phyloP scores from a whole-genome alignment of 2,797 vertebrate species.

The Coccyzus lansbergi region DNA sequence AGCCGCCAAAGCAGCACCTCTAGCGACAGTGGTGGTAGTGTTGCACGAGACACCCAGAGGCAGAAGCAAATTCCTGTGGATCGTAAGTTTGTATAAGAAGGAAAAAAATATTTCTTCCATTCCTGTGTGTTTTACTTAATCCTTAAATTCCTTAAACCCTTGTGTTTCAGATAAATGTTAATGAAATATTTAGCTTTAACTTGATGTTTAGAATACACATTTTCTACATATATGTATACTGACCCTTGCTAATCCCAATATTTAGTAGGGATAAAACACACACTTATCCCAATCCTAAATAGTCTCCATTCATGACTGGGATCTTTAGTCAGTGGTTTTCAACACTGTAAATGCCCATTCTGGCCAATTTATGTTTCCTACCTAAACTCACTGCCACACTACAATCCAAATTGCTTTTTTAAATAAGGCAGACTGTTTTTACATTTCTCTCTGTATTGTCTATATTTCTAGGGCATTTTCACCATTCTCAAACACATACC shows the following conservation, averaged over 20 bases:
- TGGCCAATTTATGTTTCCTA: not conserved
- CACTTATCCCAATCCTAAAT: not conserved
- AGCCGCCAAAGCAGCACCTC: slow-evolving; percentile 86
- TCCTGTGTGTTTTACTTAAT: not conserved
- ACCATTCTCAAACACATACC: not conserved
- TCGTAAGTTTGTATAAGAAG: slow-evolving; percentile 79
- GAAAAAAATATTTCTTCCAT: accelerated
- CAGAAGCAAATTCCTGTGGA: slow-evolving; percentile 76
- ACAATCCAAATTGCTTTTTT: not conserved
- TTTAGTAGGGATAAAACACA: not conserved
- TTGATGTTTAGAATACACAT: accelerated
- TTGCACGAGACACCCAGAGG: slow-evolving; percentile 78
- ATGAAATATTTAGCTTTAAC: not conserved
- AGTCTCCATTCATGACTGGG: not conserved
- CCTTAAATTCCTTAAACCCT: not conserved
- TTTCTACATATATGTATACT: not conserved
- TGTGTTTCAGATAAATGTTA: not conserved
- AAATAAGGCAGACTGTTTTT: not conserved
- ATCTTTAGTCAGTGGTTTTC: not conserved
- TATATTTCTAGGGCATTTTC: not conserved
- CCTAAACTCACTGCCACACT: not conserved
- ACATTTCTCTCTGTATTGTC: accelerated
- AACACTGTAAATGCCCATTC: not conserved
- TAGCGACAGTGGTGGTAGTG: slow-evolving; percentile 78
- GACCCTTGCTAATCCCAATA: accelerated